A percentile compares a stretch with the other conserved stretches of the same genome.
Evolutionary conservation across 2,888 invertebrate genomes (phyloP).

Genomic region (Idaea aversata): DNA sequence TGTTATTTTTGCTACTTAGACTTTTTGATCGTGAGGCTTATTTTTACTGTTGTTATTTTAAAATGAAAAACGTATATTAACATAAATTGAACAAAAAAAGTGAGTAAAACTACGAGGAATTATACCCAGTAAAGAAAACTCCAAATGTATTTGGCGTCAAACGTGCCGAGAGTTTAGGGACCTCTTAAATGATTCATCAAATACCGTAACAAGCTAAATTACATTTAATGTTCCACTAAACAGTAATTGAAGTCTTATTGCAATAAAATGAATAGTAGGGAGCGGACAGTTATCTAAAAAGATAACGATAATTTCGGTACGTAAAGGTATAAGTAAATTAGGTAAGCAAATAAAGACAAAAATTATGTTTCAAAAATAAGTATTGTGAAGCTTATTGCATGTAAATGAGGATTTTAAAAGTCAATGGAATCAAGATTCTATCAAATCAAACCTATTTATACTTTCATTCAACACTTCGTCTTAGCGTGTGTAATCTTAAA

Average conservation of each 20-base stretch:
- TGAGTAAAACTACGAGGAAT: background rate
- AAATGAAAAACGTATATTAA: no score
- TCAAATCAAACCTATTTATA: background rate
- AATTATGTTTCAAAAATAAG: background rate
- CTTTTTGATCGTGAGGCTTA: no score
- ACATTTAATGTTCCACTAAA: slow-evolving; percentile 1
- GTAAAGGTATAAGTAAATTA: background rate
- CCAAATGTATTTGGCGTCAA: background rate
- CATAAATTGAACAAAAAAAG: background rate
- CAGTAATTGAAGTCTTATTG: background rate
- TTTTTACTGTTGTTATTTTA: no score
- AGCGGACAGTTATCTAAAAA: background rate
- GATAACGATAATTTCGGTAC: background rate
- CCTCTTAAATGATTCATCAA: background rate
- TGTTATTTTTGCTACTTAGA: no score
- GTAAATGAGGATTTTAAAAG: background rate
- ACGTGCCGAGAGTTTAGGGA: background rate
- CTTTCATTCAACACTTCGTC: background rate
- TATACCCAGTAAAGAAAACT: background rate
- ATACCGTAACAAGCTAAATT: slow-evolving; percentile 1
- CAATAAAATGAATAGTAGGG: background rate
- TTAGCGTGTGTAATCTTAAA: slow-evolving; percentile 1
- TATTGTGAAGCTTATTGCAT: background rate
- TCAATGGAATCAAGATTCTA: background rate
- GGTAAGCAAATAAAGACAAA: background rate